Evolutionary conservation across 2,888 invertebrate species (phyloP).

Genomic region (Anthrax anthrax): DNA sequence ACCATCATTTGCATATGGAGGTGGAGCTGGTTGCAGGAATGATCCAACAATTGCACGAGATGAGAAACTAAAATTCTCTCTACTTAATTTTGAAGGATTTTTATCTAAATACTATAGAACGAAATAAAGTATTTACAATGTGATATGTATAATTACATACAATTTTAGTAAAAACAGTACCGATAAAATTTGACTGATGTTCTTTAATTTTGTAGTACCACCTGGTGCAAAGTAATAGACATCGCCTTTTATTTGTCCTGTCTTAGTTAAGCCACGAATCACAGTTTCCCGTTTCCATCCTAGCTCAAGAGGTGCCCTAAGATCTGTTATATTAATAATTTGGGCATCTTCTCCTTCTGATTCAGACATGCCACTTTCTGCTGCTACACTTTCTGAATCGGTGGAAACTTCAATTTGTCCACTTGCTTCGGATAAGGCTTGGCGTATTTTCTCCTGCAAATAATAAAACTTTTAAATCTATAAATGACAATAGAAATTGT

Average conservation of each 20-base stretch:
- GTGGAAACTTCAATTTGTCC: constrained; percentile 41
- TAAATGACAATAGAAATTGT: not conserved
- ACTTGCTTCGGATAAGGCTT: constrained; percentile 40
- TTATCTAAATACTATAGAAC: constrained; percentile 66
- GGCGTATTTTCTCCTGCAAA: constrained; percentile 41
- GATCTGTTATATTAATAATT: constrained; percentile 36
- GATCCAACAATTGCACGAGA: constrained; percentile 80
- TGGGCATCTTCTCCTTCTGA: constrained; percentile 42
- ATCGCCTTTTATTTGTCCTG: constrained; percentile 82
- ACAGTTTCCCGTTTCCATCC: constrained; percentile 92
- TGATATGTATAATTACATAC: too few species aligned
- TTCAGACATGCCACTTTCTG: constrained; percentile 42
- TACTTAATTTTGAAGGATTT: constrained; percentile 50
- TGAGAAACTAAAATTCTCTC: constrained; percentile 87
- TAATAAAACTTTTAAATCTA: too few species aligned
- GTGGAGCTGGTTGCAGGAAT: constrained; percentile 65
- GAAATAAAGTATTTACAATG: constrained; percentile 12
- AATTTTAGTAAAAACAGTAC: too few species aligned
- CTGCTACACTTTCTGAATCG: constrained; percentile 44
- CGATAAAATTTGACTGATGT: constrained; percentile 48
- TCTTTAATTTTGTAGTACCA: constrained; percentile 44
- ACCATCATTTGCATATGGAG: constrained; percentile 44
- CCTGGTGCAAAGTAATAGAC: constrained; percentile 73
- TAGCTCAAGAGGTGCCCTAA: constrained; percentile 50
- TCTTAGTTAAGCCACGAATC: constrained; percentile 72